These are phyloP conservation scores for Phymanthus crucifer DNA, from an alignment of 92 coral and sea anemone species.

Conservation along the genomic window DNA sequence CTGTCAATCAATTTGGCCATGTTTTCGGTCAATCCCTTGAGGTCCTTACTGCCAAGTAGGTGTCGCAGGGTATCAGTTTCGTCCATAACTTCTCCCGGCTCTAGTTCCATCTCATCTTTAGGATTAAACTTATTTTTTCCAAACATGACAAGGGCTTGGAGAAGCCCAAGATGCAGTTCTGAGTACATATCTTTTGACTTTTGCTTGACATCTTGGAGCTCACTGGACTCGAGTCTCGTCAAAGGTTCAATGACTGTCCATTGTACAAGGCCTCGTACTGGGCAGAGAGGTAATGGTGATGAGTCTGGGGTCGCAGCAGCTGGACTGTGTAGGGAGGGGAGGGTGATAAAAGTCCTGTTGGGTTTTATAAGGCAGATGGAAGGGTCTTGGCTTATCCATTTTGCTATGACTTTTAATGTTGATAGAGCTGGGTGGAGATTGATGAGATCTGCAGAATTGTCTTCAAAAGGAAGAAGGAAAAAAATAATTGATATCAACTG, in stretches of 20 bases:
- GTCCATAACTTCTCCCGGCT: conserved; percentile 97
- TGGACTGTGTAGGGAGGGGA: conserved; percentile 64
- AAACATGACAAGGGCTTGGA: conserved; percentile 85
- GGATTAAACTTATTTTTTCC: conserved; percentile 73
- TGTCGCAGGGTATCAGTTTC: conserved; percentile 64
- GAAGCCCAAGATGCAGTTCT: conserved; percentile 87
- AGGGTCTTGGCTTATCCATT: conserved; percentile 83
- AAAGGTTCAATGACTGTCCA: conserved; percentile 90
- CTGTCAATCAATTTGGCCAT: conserved; percentile 49
- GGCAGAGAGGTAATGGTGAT: conserved; percentile 66
- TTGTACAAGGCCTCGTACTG: conserved; percentile 67
- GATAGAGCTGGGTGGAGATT: conserved; percentile 59
- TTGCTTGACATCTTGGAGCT: conserved; percentile 15
- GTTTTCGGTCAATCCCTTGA: conserved; percentile 46
- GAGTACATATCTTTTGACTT: conserved; percentile 63
- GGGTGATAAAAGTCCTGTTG: conserved; percentile 61
- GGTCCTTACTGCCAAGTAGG: conserved; percentile 68
- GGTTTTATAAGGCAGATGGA: conserved; percentile 75
- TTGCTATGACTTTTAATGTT: conserved; percentile 77
- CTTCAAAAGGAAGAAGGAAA: conserved; percentile 1
- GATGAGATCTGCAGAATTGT: background rate
- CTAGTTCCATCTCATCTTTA: conserved; percentile 90
- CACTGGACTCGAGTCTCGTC: conserved; percentile 14
- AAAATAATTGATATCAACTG: background rate
- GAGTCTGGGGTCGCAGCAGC: conserved; percentile 45